Percentiles rank a stretch among this genome's conserved stretches.
Conservation (phyloP, 2,113 vertebrate genomes). For the Rana temporaria region DNA sequence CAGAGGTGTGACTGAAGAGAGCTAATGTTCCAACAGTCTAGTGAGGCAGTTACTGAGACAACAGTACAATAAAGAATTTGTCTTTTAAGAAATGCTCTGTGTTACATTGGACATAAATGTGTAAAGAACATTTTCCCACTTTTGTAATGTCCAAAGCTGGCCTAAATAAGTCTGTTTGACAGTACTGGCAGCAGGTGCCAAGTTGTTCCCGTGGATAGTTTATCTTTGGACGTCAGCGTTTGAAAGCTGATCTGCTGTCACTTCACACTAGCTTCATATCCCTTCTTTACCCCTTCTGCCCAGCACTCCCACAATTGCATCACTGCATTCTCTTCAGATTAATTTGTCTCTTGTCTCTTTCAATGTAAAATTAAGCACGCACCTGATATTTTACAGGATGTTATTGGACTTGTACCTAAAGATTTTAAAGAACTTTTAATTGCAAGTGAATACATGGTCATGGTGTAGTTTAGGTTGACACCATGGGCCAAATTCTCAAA, state of each 20-base stretch:
- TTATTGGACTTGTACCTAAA: neutral
- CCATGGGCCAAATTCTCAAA: too few species aligned
- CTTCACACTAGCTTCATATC: conserved; percentile 35
- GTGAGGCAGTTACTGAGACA: too few species aligned
- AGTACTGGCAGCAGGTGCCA: conserved; percentile 52
- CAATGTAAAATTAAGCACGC: conserved; percentile 47
- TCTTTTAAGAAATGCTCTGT: too few species aligned
- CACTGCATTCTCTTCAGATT: conserved; percentile 59
- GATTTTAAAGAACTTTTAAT: too few species aligned
- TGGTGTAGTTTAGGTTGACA: too few species aligned
- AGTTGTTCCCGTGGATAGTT: conserved; percentile 38
- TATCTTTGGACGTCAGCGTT: conserved; percentile 58
- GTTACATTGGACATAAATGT: too few species aligned
- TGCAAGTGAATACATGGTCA: too few species aligned
- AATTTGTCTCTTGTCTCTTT: conserved; percentile 59
- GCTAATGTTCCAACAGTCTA: too few species aligned
- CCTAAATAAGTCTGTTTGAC: conserved; percentile 18
- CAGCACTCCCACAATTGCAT: conserved; percentile 74
- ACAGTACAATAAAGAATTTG: too few species aligned
- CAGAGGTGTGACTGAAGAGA: too few species aligned
- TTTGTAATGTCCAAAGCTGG: neutral
- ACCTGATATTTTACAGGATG: neutral
- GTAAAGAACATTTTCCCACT: neutral
- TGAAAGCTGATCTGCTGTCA: conserved; percentile 71
- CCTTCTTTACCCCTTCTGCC: conserved; percentile 69